Percentiles rank a stretch among this genome's conserved stretches.
Evolutionary conservation across 1,140 invertebrate species (phyloP).

Genomic region (Pinna nobilis): DNA sequence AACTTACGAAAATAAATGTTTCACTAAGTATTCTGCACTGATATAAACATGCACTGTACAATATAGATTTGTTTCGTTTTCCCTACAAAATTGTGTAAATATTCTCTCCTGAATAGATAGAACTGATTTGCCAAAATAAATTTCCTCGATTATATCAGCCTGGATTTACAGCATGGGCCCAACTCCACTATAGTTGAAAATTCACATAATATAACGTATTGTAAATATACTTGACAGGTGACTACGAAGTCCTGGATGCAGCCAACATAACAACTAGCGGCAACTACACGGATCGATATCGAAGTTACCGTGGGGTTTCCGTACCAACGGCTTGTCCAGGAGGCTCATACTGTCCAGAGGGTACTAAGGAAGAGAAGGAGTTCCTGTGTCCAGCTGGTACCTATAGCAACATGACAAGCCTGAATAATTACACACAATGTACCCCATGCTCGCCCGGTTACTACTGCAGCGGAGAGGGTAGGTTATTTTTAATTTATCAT

Average conservation of each 20-base stretch:
- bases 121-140: no score
- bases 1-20: no score
- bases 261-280: constrained; percentile 60
- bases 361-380: constrained; percentile 58
- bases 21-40: no score
- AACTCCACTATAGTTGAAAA: no score
- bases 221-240: constrained; percentile 52
- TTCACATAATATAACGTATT: not conserved
- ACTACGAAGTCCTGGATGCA: constrained; percentile 67
- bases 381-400: constrained; percentile 66
- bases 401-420: constrained; percentile 65
- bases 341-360: constrained; percentile 69
- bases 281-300: constrained; percentile 64
- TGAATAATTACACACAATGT: constrained; percentile 60
- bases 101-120: no score
- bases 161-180: no score
- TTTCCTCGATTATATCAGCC: no score
- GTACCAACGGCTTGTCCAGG: constrained; percentile 65
- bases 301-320: constrained; percentile 69
- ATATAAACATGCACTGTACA: constrained; percentile 58
- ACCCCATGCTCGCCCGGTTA: constrained; percentile 66
- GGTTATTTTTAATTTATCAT: no score
- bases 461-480: constrained; percentile 70
- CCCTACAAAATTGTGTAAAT: no score
- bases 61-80: constrained; percentile 60